A percentile compares a stretch with the other conserved stretches of the same genome.
These are phyloP conservation scores for Corythornis madagascariensis DNA, from an alignment of 2,113 vertebrate species.

Conservation along the genomic window DNA sequence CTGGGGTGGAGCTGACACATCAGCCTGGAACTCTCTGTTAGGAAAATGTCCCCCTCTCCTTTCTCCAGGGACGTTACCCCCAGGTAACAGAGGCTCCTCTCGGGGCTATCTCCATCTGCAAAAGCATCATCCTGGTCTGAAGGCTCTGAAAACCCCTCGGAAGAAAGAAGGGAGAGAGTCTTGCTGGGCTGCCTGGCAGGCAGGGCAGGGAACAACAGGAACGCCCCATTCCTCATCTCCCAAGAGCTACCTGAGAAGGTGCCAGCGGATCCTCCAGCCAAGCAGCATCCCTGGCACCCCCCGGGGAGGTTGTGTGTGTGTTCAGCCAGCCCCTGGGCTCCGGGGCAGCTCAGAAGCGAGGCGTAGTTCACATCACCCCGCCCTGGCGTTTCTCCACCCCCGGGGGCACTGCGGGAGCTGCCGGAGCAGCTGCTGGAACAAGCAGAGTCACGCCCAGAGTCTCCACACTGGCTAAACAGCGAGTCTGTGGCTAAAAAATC, in stretches of 20 bases:
- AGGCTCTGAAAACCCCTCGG: constrained; percentile 85
- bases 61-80: constrained; percentile 67
- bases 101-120: constrained; percentile 23
- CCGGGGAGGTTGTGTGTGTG: constrained; percentile 17
- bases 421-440: constrained; percentile 42
- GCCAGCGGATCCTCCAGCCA: constrained; percentile 67
- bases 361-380: constrained; percentile 83
- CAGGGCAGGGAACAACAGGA: constrained; percentile 55
- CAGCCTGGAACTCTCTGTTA: neutral
- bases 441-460: constrained; percentile 48
- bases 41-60: constrained; percentile 40
- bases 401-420: neutral
- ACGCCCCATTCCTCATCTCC: constrained; percentile 70
- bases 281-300: constrained; percentile 75
- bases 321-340: constrained; percentile 18
- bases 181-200: constrained; percentile 32
- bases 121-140: constrained; percentile 73
- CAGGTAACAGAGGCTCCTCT: constrained; percentile 80
- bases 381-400: constrained; percentile 38
- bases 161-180: constrained; percentile 74
- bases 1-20: neutral
- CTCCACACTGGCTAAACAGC: neutral
- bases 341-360: constrained; percentile 65
- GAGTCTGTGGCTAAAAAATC: neutral
- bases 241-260: constrained; percentile 76